Conservation (phyloP, 2,797 vertebrate genomes). For the Cetoscarus ocellatus region DNA sequence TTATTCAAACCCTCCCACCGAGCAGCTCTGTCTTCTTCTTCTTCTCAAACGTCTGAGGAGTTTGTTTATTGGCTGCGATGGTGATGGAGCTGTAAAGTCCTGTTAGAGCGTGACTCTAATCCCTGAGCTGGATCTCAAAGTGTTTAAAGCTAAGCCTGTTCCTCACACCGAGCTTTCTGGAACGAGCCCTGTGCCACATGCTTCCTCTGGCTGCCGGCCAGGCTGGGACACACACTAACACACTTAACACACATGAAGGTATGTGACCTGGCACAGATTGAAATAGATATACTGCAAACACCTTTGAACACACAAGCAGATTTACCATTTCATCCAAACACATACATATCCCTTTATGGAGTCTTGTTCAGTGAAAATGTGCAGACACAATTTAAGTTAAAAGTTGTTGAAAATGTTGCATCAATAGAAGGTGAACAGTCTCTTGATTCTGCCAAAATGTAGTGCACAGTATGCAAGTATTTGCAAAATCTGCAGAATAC, state of each 20-base stretch:
- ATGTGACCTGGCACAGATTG: slow-evolving; percentile 9
- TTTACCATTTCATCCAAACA: background rate
- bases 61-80: slow-evolving; percentile 47
- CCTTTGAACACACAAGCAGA: background rate
- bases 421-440: too few relatives aligned
- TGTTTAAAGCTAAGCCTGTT: slow-evolving; percentile 47
- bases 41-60: background rate
- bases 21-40: background rate
- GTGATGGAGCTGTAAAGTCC: slow-evolving; percentile 49
- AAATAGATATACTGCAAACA: slow-evolving; percentile 17
- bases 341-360: too few relatives aligned
- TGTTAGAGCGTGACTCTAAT: slow-evolving; percentile 43
- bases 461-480: too few relatives aligned
- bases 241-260: background rate
- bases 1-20: background rate
- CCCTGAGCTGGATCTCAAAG: slow-evolving; percentile 35
- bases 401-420: too few relatives aligned
- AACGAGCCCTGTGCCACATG: slow-evolving; percentile 22
- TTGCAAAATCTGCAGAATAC: too few relatives aligned
- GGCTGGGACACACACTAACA: slow-evolving; percentile 28
- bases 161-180: slow-evolving; percentile 36
- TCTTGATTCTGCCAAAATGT: too few relatives aligned
- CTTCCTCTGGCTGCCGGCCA: slow-evolving; percentile 24
- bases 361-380: too few relatives aligned
- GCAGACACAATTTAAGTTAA: too few relatives aligned